Evolutionary conservation across 2,113 vertebrate species (phyloP).

Genomic region (Hydropotes inermis): DNA sequence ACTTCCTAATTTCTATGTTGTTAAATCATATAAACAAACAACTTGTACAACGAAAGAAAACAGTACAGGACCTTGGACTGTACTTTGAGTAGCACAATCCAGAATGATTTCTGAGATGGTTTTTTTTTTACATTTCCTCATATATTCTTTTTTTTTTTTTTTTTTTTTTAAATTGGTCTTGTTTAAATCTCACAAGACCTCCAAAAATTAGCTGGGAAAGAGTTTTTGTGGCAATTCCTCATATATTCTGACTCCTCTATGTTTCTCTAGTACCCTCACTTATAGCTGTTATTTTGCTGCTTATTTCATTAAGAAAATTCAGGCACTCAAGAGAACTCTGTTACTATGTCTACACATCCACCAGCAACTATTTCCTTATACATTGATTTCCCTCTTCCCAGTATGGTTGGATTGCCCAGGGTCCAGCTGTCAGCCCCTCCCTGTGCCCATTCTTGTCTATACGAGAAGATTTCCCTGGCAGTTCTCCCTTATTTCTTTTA

Average conservation of each 20-base stretch:
- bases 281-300: background rate
- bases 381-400: background rate
- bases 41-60: background rate
- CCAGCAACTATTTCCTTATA: background rate
- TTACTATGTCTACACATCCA: background rate
- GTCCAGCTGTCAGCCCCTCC: background rate
- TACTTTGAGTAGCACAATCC: background rate
- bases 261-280: background rate
- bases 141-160: too few species aligned
- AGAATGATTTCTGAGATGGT: background rate
- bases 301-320: background rate
- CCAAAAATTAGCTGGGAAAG: too few species aligned
- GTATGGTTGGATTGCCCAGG: background rate
- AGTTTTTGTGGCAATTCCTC: too few species aligned
- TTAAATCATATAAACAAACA: background rate
- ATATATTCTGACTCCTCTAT: background rate
- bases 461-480: background rate
- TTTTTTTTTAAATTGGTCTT: too few species aligned
- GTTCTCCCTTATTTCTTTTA: background rate
- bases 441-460: background rate
- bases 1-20: background rate
- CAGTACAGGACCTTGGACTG: background rate
- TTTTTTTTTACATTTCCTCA: background rate
- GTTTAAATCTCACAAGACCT: too few species aligned
- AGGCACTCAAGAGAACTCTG: background rate